phyloP scores from a whole-genome alignment of 2,888 invertebrate genomes.

The Helleia helle region DNA sequence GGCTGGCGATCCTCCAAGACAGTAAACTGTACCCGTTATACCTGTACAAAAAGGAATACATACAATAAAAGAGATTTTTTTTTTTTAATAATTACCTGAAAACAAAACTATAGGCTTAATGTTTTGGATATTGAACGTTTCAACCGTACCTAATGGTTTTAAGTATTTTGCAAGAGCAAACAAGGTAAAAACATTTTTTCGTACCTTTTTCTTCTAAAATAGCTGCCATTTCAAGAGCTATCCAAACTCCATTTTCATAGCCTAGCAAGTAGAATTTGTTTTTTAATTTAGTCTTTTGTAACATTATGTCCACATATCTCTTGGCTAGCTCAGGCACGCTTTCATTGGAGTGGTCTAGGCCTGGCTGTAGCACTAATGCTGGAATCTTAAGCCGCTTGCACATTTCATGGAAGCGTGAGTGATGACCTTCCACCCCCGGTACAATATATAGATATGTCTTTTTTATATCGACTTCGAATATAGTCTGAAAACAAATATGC shows the following conservation, averaged over 20 bases:
- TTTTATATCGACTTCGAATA: constrained; percentile 28
- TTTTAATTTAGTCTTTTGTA: constrained; percentile 18
- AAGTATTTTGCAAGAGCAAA: too few species aligned
- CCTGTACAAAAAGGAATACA: constrained; percentile 25
- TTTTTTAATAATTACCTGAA: too few species aligned
- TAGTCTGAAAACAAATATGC: too few species aligned
- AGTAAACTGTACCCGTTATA: constrained; percentile 39
- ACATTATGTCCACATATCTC: constrained; percentile 28
- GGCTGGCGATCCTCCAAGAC: constrained; percentile 35
- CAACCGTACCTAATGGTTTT: constrained; percentile 12
- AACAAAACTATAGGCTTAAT: too few species aligned
- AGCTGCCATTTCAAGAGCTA: constrained; percentile 42
- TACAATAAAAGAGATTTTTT: too few species aligned
- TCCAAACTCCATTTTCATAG: constrained; percentile 36
- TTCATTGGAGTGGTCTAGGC: constrained; percentile 31
- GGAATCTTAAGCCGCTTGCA: constrained; percentile 38
- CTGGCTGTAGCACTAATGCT: constrained; percentile 35
- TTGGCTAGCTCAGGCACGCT: constrained; percentile 30
- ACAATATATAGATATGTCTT: constrained; percentile 33
- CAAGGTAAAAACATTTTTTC: too few species aligned
- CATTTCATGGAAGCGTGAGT: constrained; percentile 28
- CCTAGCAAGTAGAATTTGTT: constrained; percentile 37
- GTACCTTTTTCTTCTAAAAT: constrained; percentile 41
- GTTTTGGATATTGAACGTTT: too few species aligned
- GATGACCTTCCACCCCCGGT: constrained; percentile 39